Evolutionary conservation across 2,888 invertebrate genomes (phyloP).

Genomic region (Euspilapteryx auroguttella): DNA sequence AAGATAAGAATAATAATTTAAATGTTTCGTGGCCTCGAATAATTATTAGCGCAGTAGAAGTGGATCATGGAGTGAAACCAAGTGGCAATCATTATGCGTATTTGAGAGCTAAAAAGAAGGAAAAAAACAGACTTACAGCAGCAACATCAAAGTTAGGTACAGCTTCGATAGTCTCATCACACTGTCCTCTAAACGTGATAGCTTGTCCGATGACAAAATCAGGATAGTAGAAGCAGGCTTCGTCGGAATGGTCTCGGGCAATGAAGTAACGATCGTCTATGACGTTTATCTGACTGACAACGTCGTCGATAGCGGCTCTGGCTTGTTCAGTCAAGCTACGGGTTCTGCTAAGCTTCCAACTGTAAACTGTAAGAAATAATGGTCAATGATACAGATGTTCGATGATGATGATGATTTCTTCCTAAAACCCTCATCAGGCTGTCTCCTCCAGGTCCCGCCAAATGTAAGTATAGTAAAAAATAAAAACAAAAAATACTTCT

Average conservation of each 20-base stretch:
- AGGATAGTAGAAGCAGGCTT: slow-evolving; percentile 25
- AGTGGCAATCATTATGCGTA: no score
- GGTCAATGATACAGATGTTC: no score
- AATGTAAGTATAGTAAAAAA: no score
- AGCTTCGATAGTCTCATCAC: slow-evolving; percentile 14
- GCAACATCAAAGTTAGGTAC: slow-evolving; percentile 9
- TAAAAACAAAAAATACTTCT: no score
- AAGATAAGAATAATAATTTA: no score
- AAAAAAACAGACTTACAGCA: slow-evolving; percentile 6
- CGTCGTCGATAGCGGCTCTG: slow-evolving; percentile 12
- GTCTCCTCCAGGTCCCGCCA: no score
- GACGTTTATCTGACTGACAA: slow-evolving; percentile 14
- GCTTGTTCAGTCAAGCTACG: slow-evolving; percentile 13
- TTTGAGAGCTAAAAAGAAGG: no score
- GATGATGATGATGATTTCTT: no score
- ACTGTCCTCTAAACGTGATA: slow-evolving; percentile 22
- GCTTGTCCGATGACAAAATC: slow-evolving; percentile 14
- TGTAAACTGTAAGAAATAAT: slow-evolving; percentile 16
- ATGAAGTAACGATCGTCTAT: slow-evolving; percentile 18
- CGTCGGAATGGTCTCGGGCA: slow-evolving; percentile 13
- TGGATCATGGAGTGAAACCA: no score
- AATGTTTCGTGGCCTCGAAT: no score
- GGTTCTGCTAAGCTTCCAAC: slow-evolving; percentile 26
- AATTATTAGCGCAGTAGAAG: no score
- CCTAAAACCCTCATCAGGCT: no score